Base-by-base conservation (phyloP, 30 jellyfish, hydroid and myxozoan genomes). In the Cassiopea xamachana region DNA sequence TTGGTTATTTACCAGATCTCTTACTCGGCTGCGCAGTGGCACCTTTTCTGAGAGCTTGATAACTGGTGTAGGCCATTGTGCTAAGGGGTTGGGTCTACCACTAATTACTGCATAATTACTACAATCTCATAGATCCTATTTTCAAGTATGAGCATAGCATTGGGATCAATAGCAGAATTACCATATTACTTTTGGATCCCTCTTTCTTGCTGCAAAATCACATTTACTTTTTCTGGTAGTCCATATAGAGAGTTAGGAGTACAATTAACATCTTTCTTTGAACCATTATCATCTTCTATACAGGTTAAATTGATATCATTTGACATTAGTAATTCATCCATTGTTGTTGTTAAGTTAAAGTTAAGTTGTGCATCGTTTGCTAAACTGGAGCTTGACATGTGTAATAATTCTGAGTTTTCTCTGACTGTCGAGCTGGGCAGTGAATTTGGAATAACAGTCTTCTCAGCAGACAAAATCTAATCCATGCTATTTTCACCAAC, bases 171-270 rank as follows among this genome's bases (percentile, higher is more conserved):
- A 1, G 17, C 1, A 14, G 0, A 15, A 86, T 90, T 87, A 94
- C 98, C 97, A 91, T 94, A 94, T 15, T 90, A 72, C 44, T 81
- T 82, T 67, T 82, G 83, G 3, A 94, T 90, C 13, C 98, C 98
- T 17, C 98, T 80, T 43, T 62, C 88, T n/a, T 69, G 72, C 60
- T 77, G 60, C 69, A 94, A 80, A 1, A 86, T 59, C 61, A 86
- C 93, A 68, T 90, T 87, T 46, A 84, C 95, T 19, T 80, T 87
- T 58, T 61, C 43, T 80, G 98, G 98, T 49, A 94, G 87, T 12
- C 97, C 98, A 83, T 90, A 94, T 72, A 94, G 91, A 62, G 90
- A 68, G 46, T 83, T 60, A 0, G 1, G 47, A 39, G 19, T 71
- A 17, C 39, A 39, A 59, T 1, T 19, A 10, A 47, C 68, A 75